Base-by-base conservation (phyloP, 2,888 invertebrate genomes). In the Athripsodes cinereus region DNA sequence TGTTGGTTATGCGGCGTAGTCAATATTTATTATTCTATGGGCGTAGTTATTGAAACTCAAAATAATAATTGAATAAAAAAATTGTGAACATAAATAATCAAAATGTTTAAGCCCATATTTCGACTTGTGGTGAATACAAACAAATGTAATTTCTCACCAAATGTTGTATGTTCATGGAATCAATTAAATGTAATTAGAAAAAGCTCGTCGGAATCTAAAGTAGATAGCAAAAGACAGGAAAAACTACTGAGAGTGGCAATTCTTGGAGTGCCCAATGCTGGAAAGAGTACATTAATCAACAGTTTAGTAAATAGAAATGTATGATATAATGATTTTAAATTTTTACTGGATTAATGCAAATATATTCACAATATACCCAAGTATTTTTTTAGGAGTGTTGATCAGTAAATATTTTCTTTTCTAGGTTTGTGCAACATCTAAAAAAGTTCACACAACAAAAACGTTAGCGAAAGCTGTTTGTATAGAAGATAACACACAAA, bases 211-310 rank as follows among this genome's bases (percentile, higher is more conserved):
- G 44, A 35, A 2, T 22, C 53, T 34, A 18, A 59, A 34, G 21
- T 52, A 49, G 26, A 50, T 44, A 19, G 50, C 40, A 16, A 55
- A 16, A 60, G n/a, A 18, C 21, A 52, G 2, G 60, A 62, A 47
- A 63, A 59, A 74, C 69, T 83, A n/a, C 73, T 86, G 6, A 85
- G 84, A 73, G 85, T 94, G 22, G 92, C 96, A 6, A 86, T 98
- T 20, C 84, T 98, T 64, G 98, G 98, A 2, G 80, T 89, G 13
- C 97, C 98, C 2, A 98, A 98, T 81, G 88, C 87, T 52, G 98
- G 98, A 22, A 98, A 98, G 73, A 97, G 97, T 69, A 96, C 96
- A 0, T 79, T 98, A 26, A 90, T 96, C 26, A 98, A 98, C 74
- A 82, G 83, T 67, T 79, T 98, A 21, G 81, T 92, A 55, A 85